Conservation (phyloP, 2,113 vertebrate species). For the Campylomormyrus numenius region DNA sequence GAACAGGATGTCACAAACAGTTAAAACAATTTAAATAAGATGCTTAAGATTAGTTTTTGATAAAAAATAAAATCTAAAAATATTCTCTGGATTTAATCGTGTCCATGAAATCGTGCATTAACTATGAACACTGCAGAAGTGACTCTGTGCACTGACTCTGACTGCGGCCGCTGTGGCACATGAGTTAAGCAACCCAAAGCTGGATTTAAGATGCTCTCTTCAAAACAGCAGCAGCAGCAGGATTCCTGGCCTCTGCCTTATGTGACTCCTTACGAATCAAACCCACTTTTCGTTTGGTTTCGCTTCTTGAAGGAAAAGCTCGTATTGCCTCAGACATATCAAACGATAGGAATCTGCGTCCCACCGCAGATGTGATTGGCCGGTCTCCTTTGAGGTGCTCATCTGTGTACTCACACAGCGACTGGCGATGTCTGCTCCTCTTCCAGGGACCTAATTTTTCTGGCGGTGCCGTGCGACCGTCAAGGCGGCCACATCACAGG, state of each 20-base stretch:
- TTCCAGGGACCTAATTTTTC: not conserved
- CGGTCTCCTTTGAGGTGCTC: not conserved
- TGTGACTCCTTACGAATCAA: not conserved
- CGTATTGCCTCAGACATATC: not conserved
- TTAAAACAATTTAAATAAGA: not conserved
- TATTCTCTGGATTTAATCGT: not conserved
- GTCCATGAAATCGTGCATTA: not conserved
- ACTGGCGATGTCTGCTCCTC: not conserved
- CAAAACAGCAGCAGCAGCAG: not conserved
- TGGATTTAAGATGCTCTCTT: not conserved
- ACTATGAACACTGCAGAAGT: not conserved
- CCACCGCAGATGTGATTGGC: not conserved
- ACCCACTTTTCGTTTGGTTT: not conserved
- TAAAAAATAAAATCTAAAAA: not conserved
- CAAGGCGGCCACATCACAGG: not conserved
- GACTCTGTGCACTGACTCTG: not conserved
- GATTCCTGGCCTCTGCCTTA: not conserved
- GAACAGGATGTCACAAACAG: not conserved
- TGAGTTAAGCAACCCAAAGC: not conserved
- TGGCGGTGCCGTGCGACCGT: not conserved
- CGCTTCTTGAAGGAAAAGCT: not conserved
- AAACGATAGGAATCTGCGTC: not conserved
- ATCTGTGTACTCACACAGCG: not conserved
- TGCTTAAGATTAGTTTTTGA: not conserved
- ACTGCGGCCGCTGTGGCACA: not conserved